These are phyloP conservation scores for Brachionus asplanchnoidis DNA, from an alignment of 1,140 invertebrate genomes.

Conservation along the genomic window DNA sequence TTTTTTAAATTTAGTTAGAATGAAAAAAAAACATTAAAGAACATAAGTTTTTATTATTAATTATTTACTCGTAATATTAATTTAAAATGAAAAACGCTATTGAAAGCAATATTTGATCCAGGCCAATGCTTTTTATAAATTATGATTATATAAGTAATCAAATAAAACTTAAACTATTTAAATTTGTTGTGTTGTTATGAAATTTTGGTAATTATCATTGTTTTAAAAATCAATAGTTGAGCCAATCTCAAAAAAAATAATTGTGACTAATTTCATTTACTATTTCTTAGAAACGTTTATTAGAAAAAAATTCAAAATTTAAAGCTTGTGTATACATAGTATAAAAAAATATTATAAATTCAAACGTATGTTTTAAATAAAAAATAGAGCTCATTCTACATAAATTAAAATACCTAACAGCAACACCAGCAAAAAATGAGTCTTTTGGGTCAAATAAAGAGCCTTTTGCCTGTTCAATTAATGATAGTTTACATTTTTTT, in stretches of 20 bases:
- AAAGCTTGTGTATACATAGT: neutral
- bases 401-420: neutral
- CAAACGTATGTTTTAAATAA: neutral
- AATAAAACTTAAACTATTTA: neutral
- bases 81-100: no score
- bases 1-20: no score
- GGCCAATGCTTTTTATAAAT: neutral
- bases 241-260: neutral
- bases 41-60: no score
- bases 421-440: neutral
- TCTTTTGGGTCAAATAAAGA: constrained; percentile 43
- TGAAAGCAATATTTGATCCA: no score
- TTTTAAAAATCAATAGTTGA: neutral
- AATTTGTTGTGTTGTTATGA: neutral
- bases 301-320: neutral
- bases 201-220: neutral
- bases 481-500: constrained; percentile 82
- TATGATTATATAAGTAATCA: neutral
- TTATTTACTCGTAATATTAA: no score
- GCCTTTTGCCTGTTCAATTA: constrained; percentile 61
- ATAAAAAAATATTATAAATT: neutral
- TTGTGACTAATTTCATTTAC: neutral
- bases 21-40: no score
- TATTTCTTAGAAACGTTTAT: neutral
- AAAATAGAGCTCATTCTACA: neutral